Evolutionary conservation across 2,888 invertebrate genomes (phyloP).

Genomic region (Aspidiotus rigidus): DNA sequence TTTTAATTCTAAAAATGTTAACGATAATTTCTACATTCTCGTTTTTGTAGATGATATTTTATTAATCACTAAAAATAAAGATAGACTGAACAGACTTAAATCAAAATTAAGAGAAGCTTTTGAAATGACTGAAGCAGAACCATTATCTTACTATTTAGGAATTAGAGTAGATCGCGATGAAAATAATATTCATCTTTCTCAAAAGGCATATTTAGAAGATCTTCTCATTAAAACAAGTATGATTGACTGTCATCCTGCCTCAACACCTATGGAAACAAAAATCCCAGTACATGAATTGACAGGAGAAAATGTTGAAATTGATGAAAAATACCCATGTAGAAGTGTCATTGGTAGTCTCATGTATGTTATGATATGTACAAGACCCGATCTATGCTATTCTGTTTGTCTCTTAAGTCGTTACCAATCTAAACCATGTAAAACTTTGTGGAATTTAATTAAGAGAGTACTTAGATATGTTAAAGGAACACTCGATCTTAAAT

Average conservation of each 20-base stretch:
- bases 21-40: neutral
- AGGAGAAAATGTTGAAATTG: neutral
- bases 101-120: neutral
- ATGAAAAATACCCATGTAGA: neutral
- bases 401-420: neutral
- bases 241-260: neutral
- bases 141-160: neutral
- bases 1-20: neutral
- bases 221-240: neutral
- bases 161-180: neutral
- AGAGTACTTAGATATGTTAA: neutral
- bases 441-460: neutral
- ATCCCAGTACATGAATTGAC: neutral
- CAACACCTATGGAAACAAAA: neutral
- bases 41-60: neutral
- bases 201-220: neutral
- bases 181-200: neutral
- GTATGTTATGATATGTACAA: conserved; percentile 9
- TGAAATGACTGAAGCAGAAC: neutral
- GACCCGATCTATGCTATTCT: conserved; percentile 9
- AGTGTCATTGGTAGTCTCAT: neutral
- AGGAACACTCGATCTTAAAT: neutral
- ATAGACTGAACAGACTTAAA: neutral
- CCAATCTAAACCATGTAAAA: neutral
- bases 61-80: neutral